phyloP scores from a whole-genome alignment of 1,140 invertebrate genomes.

The Carcinoscorpius rotundicauda region DNA sequence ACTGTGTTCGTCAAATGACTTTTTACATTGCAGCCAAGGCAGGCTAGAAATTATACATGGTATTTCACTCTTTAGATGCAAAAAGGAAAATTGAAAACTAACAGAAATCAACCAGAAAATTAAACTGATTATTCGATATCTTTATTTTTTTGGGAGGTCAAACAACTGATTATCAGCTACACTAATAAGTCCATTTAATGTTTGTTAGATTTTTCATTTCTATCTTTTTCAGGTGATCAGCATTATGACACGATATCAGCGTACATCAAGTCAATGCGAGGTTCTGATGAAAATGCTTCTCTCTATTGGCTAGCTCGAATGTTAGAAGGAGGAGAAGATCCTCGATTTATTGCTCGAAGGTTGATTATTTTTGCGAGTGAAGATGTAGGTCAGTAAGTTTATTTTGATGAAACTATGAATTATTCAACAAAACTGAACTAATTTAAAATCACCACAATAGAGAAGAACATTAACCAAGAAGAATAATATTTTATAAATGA shows the following conservation, averaged over 20 bases:
- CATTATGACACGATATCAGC: slow-evolving; percentile 74
- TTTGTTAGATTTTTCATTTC: background rate
- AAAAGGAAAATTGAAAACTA: too few species aligned
- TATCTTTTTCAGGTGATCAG: slow-evolving; percentile 44
- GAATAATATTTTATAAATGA: background rate
- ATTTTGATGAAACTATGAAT: background rate
- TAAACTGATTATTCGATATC: too few species aligned
- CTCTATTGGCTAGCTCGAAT: slow-evolving; percentile 73
- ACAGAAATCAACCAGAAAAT: too few species aligned
- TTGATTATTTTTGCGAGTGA: slow-evolving; percentile 62
- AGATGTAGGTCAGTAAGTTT: slow-evolving; percentile 44
- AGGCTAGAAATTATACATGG: too few species aligned
- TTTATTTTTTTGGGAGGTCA: too few species aligned
- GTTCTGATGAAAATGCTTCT: slow-evolving; percentile 63
- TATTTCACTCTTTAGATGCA: too few species aligned
- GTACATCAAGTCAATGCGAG: slow-evolving; percentile 71
- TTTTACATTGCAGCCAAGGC: too few species aligned
- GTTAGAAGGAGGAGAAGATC: slow-evolving; percentile 67
- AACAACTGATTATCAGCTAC: background rate
- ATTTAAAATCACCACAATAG: background rate
- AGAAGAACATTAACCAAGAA: background rate
- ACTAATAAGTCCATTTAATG: too few species aligned
- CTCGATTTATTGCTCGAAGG: slow-evolving; percentile 62
- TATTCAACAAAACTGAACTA: too few species aligned
- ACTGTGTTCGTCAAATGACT: too few species aligned